These are phyloP conservation scores for Probaryconus sp. DNA, from an alignment of 1,140 invertebrate species.

Conservation along the genomic window DNA sequence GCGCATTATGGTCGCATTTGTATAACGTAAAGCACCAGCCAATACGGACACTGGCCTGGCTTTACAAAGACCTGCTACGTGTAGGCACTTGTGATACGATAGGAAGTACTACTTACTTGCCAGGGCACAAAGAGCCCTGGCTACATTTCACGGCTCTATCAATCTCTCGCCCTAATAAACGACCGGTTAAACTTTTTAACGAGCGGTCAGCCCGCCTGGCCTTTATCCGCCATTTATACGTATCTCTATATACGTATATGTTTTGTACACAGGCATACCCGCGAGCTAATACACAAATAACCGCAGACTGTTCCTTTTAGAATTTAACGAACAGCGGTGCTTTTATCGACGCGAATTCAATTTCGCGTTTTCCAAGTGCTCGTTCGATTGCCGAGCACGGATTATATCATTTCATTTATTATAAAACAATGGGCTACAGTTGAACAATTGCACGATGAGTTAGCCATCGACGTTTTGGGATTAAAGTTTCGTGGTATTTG, in stretches of 20 bases:
- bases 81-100: conserved; percentile 41
- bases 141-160: conserved; percentile 65
- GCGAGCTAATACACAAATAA: neutral
- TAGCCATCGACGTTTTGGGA: too few relatives aligned
- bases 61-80: conserved; percentile 44
- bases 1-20: conserved; percentile 49
- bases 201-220: conserved; percentile 59
- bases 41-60: conserved; percentile 36
- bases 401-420: conserved; percentile 52
- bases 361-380: neutral
- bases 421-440: conserved; percentile 54
- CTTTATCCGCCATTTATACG: conserved; percentile 56
- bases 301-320: conserved; percentile 52
- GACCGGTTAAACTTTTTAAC: conserved; percentile 68
- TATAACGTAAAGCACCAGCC: conserved; percentile 36
- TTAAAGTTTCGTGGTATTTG: too few relatives aligned
- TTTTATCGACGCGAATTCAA: conserved; percentile 53
- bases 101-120: conserved; percentile 55
- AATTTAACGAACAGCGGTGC: conserved; percentile 49
- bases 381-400: conserved; percentile 14
- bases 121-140: conserved; percentile 56
- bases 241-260: too few relatives aligned
- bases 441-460: conserved; percentile 41
- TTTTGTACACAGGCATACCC: conserved; percentile 45
- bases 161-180: conserved; percentile 63